Base-by-base conservation (phyloP, 2,797 vertebrate species). In the Gymnocypris eckloni region DNA sequence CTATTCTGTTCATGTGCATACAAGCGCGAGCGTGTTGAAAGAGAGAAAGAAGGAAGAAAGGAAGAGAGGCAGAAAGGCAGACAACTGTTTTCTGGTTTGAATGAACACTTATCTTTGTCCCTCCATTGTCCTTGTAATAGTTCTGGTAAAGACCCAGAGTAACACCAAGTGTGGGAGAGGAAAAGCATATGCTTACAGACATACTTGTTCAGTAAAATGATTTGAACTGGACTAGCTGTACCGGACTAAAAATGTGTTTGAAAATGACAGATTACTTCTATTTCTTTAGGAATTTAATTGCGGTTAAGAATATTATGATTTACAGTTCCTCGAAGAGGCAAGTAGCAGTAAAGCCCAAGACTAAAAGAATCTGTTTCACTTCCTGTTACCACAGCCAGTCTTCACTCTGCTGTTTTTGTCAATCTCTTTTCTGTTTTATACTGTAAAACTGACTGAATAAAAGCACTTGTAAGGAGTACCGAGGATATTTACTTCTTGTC, bases 281-380 rank as follows among this genome's bases (percentile, higher is more conserved):
- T 72, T 71, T 73, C 10, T 43, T 22, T 11, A 25, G 43, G 33
- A 81, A 70, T 54, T 77, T 77, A 28, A 50, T 11, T 71, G 78
- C 48, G 52, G 79, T 78, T 78, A 78, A 69, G 37, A 77, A 81
- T 76, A 81, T 84, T 70, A 81, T 87, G 82, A 84, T 84, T 87
- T 81, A 77, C 64, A 85, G 82, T 87, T 87, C 83, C 86, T 72
- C 72, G 52, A 54, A 33, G 22, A 86, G 52, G 50, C 67, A 54
- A 82, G 80, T 18, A 64, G 25, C 13, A 45, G 22, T 61, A 73
- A 41, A 79, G 18, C 25, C 25, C 41, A 50, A n/a, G 25, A 48
- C 56, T 80, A 25, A 59, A 84, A 67, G 3, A 81, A 64, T 85
- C 50, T 45, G 45, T 45, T 76, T 73, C 59, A 33, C 71, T 22